phyloP scores from a whole-genome alignment of 2,888 invertebrate genomes.

The Colostygia pectinataria region DNA sequence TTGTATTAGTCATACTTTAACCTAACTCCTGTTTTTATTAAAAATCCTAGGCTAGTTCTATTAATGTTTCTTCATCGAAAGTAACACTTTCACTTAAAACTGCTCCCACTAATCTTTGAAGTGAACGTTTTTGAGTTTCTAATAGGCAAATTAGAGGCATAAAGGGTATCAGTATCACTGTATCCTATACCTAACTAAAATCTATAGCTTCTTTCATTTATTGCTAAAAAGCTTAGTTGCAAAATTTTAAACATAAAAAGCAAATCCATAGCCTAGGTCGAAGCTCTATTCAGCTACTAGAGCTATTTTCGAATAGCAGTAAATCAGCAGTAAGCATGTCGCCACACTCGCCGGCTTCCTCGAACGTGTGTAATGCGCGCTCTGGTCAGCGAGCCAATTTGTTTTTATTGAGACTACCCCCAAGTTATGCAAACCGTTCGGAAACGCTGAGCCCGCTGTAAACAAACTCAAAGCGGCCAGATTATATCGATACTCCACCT shows the following conservation, averaged over 20 bases:
- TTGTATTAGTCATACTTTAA: neutral
- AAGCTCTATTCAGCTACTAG: slow-evolving; percentile 42
- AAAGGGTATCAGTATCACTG: neutral
- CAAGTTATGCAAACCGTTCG: slow-evolving; percentile 79
- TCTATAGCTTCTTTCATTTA: neutral
- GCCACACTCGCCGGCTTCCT: slow-evolving; percentile 61
- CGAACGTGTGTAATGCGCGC: slow-evolving; percentile 78
- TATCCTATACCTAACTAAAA: neutral
- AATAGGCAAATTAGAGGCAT: no score
- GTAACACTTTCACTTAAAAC: no score
- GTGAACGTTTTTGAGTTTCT: no score
- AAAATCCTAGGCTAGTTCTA: no score
- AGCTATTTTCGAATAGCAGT: slow-evolving; percentile 50
- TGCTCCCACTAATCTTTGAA: no score
- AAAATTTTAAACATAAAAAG: slow-evolving; percentile 10
- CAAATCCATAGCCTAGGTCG: slow-evolving; percentile 42
- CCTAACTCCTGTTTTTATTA: no score
- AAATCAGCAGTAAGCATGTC: slow-evolving; percentile 74
- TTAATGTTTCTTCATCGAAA: no score
- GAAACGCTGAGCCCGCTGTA: slow-evolving; percentile 78
- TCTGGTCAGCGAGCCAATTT: slow-evolving; percentile 78
- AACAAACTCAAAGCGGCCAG: slow-evolving; percentile 72
- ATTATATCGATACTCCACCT: slow-evolving; percentile 36
- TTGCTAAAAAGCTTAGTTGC: neutral
- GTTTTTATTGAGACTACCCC: slow-evolving; percentile 82